Percentiles rank a stretch among this genome's conserved stretches.
Evolutionary conservation across 2,797 vertebrate species (phyloP).

Genomic region (Rhyacichthys aspro): DNA sequence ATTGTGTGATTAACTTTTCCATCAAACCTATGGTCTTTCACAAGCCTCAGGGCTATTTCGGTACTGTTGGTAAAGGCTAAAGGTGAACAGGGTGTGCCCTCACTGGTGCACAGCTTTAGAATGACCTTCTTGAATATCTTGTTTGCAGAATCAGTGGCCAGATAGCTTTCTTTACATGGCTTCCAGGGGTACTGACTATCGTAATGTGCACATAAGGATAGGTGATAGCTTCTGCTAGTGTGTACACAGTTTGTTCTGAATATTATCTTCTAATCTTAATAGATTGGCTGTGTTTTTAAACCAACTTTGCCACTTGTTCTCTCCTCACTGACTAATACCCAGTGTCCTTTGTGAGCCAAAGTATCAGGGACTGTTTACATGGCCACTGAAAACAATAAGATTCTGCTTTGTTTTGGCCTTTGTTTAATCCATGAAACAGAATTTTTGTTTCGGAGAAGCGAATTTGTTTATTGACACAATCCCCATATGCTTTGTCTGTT

Average conservation of each 20-base stretch:
- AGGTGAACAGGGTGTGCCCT: constrained; percentile 16
- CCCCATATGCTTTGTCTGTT: too few relatives aligned
- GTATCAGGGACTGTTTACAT: not conserved
- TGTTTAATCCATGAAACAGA: too few relatives aligned
- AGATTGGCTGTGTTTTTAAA: constrained; percentile 24
- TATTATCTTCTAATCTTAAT: too few relatives aligned
- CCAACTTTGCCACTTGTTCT: constrained; percentile 31
- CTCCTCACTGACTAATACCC: constrained; percentile 6
- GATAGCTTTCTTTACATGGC: too few relatives aligned
- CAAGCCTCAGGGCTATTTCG: constrained; percentile 1
- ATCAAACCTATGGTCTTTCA: not conserved
- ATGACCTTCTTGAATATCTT: constrained; percentile 7
- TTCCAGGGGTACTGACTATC: not conserved
- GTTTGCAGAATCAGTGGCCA: constrained; percentile 1
- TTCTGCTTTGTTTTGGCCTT: too few relatives aligned
- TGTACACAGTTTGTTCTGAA: not conserved
- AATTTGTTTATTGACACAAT: too few relatives aligned
- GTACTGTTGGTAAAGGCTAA: constrained; percentile 21
- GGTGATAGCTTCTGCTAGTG: not conserved
- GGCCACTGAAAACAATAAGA: too few relatives aligned
- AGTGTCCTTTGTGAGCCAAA: constrained; percentile 17
- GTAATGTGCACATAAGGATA: not conserved
- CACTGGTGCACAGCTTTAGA: not conserved
- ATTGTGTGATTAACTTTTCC: not conserved
- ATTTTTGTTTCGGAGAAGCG: too few relatives aligned